These are phyloP conservation scores for Ptychobarbus kaznakovi DNA, from an alignment of 2,797 vertebrate species.

Conservation along the genomic window DNA sequence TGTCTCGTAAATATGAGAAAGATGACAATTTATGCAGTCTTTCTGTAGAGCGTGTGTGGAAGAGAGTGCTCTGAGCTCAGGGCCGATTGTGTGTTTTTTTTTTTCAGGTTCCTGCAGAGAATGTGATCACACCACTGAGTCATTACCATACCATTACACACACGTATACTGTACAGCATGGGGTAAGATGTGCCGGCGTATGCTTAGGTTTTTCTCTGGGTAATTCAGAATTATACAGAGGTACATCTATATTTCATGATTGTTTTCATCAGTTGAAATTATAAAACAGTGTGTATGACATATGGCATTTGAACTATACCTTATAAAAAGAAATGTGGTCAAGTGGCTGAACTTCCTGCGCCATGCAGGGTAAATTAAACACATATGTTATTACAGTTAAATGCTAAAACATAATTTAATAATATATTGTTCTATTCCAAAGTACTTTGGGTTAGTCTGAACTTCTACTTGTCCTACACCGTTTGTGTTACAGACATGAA, in stretches of 20 bases:
- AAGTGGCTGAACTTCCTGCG: not conserved
- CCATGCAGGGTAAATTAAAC: not conserved
- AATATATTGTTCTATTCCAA: not conserved
- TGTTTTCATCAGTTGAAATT: not conserved
- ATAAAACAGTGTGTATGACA: not conserved
- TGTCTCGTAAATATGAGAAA: constrained; percentile 72
- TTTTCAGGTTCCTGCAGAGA: constrained; percentile 77
- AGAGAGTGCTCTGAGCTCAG: constrained; percentile 77
- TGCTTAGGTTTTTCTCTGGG: not conserved
- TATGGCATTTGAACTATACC: not conserved
- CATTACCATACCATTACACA: constrained; percentile 78
- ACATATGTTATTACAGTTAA: not conserved
- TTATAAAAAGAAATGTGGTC: not conserved
- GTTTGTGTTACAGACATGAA: not conserved
- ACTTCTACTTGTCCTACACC: not conserved
- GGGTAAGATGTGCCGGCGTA: not conserved
- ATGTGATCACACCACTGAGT: constrained; percentile 78
- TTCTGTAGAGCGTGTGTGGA: constrained; percentile 76
- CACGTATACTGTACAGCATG: constrained; percentile 66
- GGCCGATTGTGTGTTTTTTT: constrained; percentile 72
- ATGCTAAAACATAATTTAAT: not conserved
- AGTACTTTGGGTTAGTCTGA: not conserved
- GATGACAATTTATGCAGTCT: constrained; percentile 83
- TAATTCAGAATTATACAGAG: not conserved
- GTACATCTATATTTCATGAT: not conserved